A percentile compares a stretch with the other conserved stretches of the same genome.
Conservation (phyloP, 2,113 vertebrate species). For the Hyperopisus bebe region DNA sequence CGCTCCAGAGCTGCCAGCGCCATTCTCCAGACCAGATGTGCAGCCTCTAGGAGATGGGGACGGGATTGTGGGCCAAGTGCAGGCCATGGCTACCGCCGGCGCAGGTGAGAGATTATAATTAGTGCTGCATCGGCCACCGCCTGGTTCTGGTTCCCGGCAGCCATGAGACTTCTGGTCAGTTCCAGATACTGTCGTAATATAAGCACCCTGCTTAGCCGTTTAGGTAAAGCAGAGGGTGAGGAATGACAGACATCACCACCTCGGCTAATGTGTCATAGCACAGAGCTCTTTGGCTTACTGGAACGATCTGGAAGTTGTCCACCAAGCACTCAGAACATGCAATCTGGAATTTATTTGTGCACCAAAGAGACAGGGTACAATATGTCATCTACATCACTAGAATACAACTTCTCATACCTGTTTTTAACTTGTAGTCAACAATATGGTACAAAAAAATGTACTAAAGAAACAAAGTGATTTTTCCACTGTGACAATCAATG, state of each 20-base stretch:
- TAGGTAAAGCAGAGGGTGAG: neutral
- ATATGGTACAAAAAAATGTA: neutral
- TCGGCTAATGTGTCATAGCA: neutral
- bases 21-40: conserved; percentile 5
- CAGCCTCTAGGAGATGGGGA: neutral
- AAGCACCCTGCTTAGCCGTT: neutral
- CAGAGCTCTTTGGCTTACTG: neutral
- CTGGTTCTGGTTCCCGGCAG: neutral
- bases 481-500: neutral
- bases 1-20: neutral
- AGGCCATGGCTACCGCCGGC: neutral
- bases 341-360: neutral
- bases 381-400: neutral
- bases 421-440: neutral
- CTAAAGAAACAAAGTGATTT: neutral
- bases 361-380: neutral
- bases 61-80: neutral
- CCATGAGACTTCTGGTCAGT: too few relatives aligned
- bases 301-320: neutral
- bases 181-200: neutral
- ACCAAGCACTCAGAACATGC: neutral
- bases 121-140: neutral
- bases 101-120: neutral
- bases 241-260: neutral
- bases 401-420: neutral